Base-by-base conservation (phyloP, 2,888 invertebrate species). In the Drosophila melanosoma region DNA sequence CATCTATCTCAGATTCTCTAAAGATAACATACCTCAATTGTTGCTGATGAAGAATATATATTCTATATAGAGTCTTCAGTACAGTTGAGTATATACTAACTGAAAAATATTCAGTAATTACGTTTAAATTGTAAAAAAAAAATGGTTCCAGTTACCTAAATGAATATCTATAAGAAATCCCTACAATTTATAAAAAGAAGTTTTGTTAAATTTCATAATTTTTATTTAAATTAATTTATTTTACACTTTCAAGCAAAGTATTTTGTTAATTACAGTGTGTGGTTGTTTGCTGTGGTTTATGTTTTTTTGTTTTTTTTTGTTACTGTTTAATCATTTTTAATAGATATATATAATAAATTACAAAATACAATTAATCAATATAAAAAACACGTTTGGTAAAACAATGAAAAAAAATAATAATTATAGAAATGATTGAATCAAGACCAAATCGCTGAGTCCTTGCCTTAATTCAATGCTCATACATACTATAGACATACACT, bases 141-240 rank as follows among this genome's bases (percentile, higher is more conserved):
- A 5, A n/a, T 40, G 1, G 12, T 23, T 15, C 20, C 12, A 7
- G 7, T 15, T 7, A 29, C 5, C 29, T 6, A 29, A 29, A 29
- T 29, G 6, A 29, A 4, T 45, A 23, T 15, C 23, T 11, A 10
- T 1, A 29, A 26, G 0, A 17, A 49, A 17, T 29, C 26, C 10
- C 10, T 3, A 29, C 2, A 49, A 49, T 29, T 6, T 5, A 53
- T 35, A 53, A 36, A 11, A 36, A 23, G 3, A 7, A n/a, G 54
- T 54, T 23, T 71, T 74, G 61, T 76, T 78, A 69, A 81, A 76
- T 82, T 83, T 83, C 61, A 83, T 80, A 77, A 81, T 83, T 86
- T 84, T 84, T 84, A 87, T 84, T 84, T 84, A 82, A 87, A 87
- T 84, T 87, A 84, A 87, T 84, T 81, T 84, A 84, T 87, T 87